Evolutionary conservation across 2,113 vertebrate genomes (phyloP), one percentile per base, ranked within the genome.

Genomic region (Sander lucioperca): DNA sequence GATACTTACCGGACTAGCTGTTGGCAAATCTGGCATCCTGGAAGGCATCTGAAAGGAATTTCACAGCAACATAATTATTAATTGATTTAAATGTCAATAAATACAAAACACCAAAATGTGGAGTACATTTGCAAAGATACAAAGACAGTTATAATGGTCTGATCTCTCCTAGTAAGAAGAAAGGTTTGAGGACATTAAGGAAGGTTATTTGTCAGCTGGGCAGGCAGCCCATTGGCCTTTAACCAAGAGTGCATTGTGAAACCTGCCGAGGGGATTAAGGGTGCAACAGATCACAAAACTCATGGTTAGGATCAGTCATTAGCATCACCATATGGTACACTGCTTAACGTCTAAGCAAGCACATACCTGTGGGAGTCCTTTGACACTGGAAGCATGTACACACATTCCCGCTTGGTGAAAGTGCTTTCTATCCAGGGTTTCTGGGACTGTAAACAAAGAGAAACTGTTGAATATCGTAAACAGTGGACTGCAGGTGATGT

Each of bases 341-440:
- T 75, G n/a, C 59, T 74, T 71, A 16, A 50, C 23, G 23, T 50
- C 79, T 19, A 21, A 68, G 83, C 86, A 21, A 68, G 83, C 86
- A 89, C 30, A 90, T 97, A 99, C 98, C 98, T 99, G 98, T 99
- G 98, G 88, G 98, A 98, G 91, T 99, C 98, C 94, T 98, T 99
- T 92, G 98, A 99, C 94, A 96, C 98, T 91, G 98, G 98, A 95
- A 99, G 97, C 94, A 99, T 98, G 91, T 99, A 99, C 63, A 98
- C 97, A 95, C 98, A 99, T 97, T 99, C 98, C 95, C 98, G 97
- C 96, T 97, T 99, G 90, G 96, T 97, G 96, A 99, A 99, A 96
- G 97, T 98, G 94, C 95, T 98, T 97, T 99, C 98, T 98, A 99
- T 99, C 98, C 98, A 99, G 96, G 98, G 96, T 98, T 98, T 99